Evolutionary conservation across 2,113 vertebrate genomes (phyloP).

Genomic region (Meleagris gallopavo): DNA sequence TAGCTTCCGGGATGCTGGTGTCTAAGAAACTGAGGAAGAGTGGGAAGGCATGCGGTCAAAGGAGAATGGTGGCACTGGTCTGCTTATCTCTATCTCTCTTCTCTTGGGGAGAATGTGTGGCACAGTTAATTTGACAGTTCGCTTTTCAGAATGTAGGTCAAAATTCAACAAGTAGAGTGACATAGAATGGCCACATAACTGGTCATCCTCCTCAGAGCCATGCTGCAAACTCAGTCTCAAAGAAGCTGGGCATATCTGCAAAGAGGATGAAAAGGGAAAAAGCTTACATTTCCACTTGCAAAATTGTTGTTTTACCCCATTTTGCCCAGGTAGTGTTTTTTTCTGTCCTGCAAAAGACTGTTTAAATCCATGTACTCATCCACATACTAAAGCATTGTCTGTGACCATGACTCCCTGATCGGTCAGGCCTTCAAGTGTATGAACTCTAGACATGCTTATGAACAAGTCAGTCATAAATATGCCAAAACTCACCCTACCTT

Average conservation of each 20-base stretch:
- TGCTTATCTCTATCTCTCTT: neutral
- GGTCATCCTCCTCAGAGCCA: neutral
- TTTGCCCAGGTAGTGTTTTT: neutral
- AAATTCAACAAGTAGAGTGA: neutral
- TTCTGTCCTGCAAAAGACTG: neutral
- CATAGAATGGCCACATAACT: neutral
- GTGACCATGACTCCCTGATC: neutral
- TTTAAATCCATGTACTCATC: neutral
- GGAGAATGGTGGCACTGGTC: rapidly evolving
- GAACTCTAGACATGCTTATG: neutral
- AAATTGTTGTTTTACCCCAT: neutral
- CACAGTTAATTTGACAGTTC: neutral
- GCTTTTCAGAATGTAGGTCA: neutral
- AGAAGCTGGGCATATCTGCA: neutral
- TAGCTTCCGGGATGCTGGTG: neutral
- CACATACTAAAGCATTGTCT: neutral
- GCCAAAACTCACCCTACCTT: neutral
- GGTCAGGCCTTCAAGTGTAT: neutral
- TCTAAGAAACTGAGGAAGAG: neutral
- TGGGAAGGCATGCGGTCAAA: neutral
- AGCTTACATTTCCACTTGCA: neutral
- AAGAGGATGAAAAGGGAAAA: neutral
- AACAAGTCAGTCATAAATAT: neutral
- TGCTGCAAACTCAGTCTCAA: too few species aligned
- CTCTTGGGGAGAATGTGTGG: neutral